Evolutionary conservation across 2,113 vertebrate genomes (phyloP).

Genomic region (Microtus oregoni): DNA sequence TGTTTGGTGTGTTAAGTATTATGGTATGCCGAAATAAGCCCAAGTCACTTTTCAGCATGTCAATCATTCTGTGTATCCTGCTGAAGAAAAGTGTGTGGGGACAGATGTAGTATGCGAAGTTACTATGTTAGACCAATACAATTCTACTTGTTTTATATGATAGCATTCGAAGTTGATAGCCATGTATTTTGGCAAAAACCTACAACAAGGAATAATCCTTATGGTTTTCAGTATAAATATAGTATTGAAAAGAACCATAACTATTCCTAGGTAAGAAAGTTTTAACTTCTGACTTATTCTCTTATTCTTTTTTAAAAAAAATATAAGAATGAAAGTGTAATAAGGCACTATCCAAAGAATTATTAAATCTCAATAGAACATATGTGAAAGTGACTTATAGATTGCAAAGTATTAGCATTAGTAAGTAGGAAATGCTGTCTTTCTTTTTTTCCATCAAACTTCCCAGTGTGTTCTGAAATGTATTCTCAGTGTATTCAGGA

Average conservation of each 20-base stretch:
- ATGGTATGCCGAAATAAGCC: background rate
- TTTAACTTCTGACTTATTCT: slow-evolving; percentile 23
- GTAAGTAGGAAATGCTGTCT: background rate
- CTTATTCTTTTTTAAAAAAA: background rate
- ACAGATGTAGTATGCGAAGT: background rate
- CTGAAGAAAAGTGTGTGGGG: background rate
- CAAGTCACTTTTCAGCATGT: background rate
- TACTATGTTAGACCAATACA: background rate
- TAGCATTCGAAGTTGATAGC: background rate
- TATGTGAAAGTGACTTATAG: background rate
- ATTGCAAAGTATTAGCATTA: background rate
- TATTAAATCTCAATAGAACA: background rate
- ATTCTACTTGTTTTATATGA: background rate
- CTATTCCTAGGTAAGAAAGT: background rate
- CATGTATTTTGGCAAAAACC: slow-evolving; percentile 28
- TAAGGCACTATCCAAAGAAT: background rate
- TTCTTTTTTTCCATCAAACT: background rate
- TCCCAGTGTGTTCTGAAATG: background rate
- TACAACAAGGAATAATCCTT: slow-evolving; percentile 23
- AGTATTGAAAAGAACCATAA: background rate
- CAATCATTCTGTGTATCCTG: background rate
- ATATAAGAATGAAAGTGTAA: background rate
- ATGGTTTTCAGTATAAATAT: background rate
- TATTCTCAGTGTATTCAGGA: background rate
- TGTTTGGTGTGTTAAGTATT: background rate